Percentiles rank a stretch among this genome's conserved stretches.
Evolutionary conservation across 2,888 invertebrate species (phyloP).

Genomic region (Phytoseiulus persimilis): DNA sequence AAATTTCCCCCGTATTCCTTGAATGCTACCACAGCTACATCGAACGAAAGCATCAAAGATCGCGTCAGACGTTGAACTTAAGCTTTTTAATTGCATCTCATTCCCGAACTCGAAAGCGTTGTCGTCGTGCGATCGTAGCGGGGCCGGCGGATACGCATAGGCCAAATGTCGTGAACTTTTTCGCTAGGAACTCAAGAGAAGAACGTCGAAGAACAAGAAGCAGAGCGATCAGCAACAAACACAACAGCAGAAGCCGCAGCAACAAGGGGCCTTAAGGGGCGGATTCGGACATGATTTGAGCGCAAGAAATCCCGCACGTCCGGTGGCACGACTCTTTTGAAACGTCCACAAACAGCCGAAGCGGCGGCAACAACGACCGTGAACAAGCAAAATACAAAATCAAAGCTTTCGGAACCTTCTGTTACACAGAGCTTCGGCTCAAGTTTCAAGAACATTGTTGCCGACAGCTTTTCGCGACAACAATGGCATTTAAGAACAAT

Average conservation of each 20-base stretch:
- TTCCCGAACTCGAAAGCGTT: neutral
- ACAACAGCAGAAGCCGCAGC: neutral
- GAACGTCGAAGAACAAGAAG: neutral
- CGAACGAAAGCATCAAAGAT: no score
- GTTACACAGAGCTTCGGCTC: neutral
- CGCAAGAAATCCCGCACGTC: slow-evolving; percentile 5
- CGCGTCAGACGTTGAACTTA: no score
- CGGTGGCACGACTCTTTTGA: neutral
- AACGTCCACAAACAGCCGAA: neutral
- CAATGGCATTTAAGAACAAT: neutral
- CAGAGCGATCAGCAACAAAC: neutral
- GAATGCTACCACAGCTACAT: no score
- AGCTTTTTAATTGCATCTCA: neutral
- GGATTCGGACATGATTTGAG: neutral
- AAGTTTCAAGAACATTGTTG: neutral
- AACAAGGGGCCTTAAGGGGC: neutral
- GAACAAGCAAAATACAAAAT: neutral
- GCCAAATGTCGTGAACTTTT: slow-evolving; percentile 5
- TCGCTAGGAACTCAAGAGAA: neutral
- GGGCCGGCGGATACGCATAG: neutral
- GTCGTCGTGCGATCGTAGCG: neutral
- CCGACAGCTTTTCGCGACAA: neutral
- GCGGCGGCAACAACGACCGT: neutral
- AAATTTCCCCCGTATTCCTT: no score
- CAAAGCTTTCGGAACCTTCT: neutral